Conservation (phyloP, 2,797 vertebrate species). For the Falco naumanni region DNA sequence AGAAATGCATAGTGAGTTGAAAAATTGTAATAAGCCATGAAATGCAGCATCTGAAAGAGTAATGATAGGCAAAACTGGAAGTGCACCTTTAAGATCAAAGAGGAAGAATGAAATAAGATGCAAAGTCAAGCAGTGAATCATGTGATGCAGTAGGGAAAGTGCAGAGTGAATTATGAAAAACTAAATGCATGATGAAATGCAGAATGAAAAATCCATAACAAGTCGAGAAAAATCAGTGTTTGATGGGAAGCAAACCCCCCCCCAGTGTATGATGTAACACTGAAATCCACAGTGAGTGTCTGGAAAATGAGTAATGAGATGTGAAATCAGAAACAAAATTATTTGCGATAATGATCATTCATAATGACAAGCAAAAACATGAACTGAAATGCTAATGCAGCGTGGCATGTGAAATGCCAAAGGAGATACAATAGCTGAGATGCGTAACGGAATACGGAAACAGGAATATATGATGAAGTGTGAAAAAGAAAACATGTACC, state of each 20-base stretch:
- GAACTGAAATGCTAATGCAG: background rate
- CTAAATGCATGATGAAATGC: background rate
- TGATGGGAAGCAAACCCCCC: background rate
- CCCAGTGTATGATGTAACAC: background rate
- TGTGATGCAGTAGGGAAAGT: background rate
- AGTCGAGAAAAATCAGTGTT: background rate
- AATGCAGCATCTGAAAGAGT: background rate
- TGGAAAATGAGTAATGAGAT: constrained; percentile 9
- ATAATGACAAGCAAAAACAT: background rate
- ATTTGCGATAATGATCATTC: background rate
- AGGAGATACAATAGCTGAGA: background rate
- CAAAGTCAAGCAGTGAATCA: background rate
- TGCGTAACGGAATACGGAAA: background rate
- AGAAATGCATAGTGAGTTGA: background rate
- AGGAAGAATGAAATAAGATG: background rate
- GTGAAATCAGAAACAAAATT: constrained; percentile 26
- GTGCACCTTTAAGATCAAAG: background rate
- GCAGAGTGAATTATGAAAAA: background rate
- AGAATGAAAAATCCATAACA: background rate
- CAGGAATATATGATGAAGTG: background rate
- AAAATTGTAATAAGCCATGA: background rate
- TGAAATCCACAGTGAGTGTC: background rate
- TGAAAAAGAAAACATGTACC: background rate
- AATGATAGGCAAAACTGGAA: background rate
- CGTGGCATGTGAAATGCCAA: background rate